Evolutionary conservation across 2,888 invertebrate species (phyloP), one percentile per base, ranked within the genome.

Genomic region (Drosophila borealis): DNA sequence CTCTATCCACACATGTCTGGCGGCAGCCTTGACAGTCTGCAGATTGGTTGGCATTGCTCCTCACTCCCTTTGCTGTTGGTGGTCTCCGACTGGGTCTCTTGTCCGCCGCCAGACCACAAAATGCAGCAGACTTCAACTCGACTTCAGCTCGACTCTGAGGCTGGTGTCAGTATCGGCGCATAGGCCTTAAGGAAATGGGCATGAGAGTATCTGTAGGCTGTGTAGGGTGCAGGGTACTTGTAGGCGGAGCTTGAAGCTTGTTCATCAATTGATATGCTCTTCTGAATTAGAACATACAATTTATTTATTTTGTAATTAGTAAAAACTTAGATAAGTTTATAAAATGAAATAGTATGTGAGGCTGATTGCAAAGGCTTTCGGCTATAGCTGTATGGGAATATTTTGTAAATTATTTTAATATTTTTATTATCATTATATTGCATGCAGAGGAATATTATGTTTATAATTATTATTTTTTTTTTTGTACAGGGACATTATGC

Each of bases 21-120:
- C n/a, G 19, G n/a, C 34, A 60, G 2, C 37, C 60, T 55, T 36
- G 61, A 54, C 54, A 41, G 51, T 37, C 39, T 10, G 2, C 6
- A n/a, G 33, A 42, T 44, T 36, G 9, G 14, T 21, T 11, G 4
- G 25, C 17, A 10, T 34, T 29, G 36, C 14, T 41, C 33, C 61
- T 34, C 11, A 19, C 49, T 54, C 54, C 56, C 19, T 44, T 59
- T 25, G 51, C 29, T 25, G 70, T 11, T 59, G 55, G 48, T 75
- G 70, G 57, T 70, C 56, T 46, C 4, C 34, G 37, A 1, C 19
- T 44, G 21, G n/a, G 48, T 1, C n/a, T 46, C 42, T 34, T 36
- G 49, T 55, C 53, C 60, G 33, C 19, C 29, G 37, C 21, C 25
- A 49, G 50, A 63, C 77, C 77, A 53, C 75, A 76, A 68, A 48